Conservation (phyloP, 1,140 invertebrate genomes). For the Caenorhabditis brenneri region DNA sequence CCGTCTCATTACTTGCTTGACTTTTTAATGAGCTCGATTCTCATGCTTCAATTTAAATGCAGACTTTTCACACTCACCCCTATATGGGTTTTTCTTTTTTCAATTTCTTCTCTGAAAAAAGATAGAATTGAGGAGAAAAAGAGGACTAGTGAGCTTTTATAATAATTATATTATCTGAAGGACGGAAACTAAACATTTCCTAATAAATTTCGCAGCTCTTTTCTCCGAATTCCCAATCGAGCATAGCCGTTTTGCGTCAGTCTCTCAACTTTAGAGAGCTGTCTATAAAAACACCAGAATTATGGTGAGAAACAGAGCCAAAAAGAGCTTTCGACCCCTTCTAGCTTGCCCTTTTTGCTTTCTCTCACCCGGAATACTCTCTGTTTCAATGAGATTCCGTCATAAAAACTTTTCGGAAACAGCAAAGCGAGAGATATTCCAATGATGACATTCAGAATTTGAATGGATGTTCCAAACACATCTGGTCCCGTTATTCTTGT, state of each 20-base stretch:
- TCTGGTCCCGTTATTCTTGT: constrained; percentile 1
- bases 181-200: neutral
- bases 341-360: neutral
- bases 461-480: constrained; percentile 28
- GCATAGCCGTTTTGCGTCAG: neutral
- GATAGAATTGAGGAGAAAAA: neutral
- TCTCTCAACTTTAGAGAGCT: neutral
- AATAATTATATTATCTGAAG: constrained; percentile 9
- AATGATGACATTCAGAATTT: constrained; percentile 23
- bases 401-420: neutral
- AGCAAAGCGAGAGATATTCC: neutral
- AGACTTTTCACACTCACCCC: neutral
- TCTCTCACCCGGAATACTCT: neutral
- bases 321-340: neutral
- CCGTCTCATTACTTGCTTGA: constrained; percentile 13
- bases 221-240: constrained; percentile 16
- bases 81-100: neutral
- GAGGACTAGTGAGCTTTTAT: neutral
- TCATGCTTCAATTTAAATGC: constrained; percentile 26
- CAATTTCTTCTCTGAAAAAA: neutral
- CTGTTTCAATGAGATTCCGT: neutral
- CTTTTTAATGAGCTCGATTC: constrained; percentile 30
- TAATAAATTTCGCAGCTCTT: neutral
- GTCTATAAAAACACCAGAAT: constrained; percentile 26
- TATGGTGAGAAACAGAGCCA: constrained; percentile 19